Percentiles rank a stretch among this genome's conserved stretches.
These are phyloP conservation scores for Tangara arthus DNA, from an alignment of 2,797 vertebrate genomes.

Conservation along the genomic window DNA sequence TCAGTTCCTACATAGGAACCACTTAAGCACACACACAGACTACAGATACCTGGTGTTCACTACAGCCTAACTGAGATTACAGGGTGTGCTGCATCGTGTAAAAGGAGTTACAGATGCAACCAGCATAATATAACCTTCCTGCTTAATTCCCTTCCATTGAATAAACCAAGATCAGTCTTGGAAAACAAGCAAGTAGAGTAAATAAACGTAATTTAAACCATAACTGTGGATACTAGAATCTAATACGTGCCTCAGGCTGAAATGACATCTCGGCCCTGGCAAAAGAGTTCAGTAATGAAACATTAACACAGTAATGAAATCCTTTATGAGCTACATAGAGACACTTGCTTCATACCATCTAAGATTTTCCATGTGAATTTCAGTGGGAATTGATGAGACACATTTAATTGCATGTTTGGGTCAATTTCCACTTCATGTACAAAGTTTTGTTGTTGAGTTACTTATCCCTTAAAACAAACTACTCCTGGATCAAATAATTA, in stretches of 20 bases:
- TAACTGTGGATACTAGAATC: neutral
- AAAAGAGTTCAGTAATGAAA: neutral
- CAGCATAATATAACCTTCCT: neutral
- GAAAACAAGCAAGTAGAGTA: neutral
- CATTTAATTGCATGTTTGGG: neutral
- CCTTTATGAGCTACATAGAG: neutral
- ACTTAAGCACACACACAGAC: too few relatives aligned
- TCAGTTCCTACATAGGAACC: neutral
- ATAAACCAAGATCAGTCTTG: neutral
- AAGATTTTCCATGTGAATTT: neutral
- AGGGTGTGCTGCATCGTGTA: neutral
- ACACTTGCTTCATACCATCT: neutral
- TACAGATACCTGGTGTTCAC: neutral
- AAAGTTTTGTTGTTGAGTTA: neutral
- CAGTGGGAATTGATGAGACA: neutral
- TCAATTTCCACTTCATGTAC: neutral
- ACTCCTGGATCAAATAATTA: neutral
- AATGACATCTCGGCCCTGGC: neutral
- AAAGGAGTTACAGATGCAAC: neutral
- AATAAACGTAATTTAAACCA: neutral
- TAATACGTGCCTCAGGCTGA: neutral
- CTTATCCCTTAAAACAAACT: neutral
- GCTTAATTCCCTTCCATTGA: neutral
- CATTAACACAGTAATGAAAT: neutral
- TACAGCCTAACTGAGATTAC: neutral